phyloP scores from a whole-genome alignment of 2,888 invertebrate genomes.

The Mythimna lalbum region DNA sequence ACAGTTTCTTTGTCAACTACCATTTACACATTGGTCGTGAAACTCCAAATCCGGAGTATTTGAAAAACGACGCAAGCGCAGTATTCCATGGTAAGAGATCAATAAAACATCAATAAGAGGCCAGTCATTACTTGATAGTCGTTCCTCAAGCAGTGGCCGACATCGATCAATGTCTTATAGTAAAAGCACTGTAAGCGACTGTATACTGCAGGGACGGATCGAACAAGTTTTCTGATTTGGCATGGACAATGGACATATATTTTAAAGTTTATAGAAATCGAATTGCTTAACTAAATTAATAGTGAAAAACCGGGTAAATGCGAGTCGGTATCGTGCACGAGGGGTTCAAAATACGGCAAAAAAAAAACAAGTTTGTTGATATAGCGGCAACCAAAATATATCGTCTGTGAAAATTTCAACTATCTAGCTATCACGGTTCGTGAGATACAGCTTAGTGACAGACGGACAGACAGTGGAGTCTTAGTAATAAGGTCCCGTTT shows the following conservation, averaged over 20 bases:
- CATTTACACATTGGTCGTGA: slow-evolving; percentile 9
- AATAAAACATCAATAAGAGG: slow-evolving; percentile 62
- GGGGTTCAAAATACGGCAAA: too few relatives aligned
- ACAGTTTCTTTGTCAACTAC: not conserved
- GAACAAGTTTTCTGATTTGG: slow-evolving; percentile 3
- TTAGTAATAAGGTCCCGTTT: too few relatives aligned
- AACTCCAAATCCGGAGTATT: slow-evolving; percentile 40
- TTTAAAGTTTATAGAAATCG: not conserved
- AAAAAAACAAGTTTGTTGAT: too few relatives aligned
- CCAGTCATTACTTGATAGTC: slow-evolving; percentile 68
- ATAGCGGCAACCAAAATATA: too few relatives aligned
- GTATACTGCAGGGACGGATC: slow-evolving; percentile 47
- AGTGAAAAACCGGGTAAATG: too few relatives aligned
- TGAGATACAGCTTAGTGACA: too few relatives aligned
- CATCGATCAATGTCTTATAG: slow-evolving; percentile 73
- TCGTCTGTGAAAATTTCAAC: too few relatives aligned
- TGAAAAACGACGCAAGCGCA: slow-evolving; percentile 27
- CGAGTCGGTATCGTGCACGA: too few relatives aligned
- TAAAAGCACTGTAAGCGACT: slow-evolving; percentile 42
- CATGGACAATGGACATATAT: not conserved
- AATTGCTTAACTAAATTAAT: too few relatives aligned
- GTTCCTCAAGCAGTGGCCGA: slow-evolving; percentile 61
- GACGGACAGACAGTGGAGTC: too few relatives aligned
- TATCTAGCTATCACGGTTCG: too few relatives aligned
- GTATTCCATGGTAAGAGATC: slow-evolving; percentile 42